These are phyloP conservation scores for Callinectes sapidus DNA, from an alignment of 2,888 invertebrate genomes.

Conservation along the genomic window DNA sequence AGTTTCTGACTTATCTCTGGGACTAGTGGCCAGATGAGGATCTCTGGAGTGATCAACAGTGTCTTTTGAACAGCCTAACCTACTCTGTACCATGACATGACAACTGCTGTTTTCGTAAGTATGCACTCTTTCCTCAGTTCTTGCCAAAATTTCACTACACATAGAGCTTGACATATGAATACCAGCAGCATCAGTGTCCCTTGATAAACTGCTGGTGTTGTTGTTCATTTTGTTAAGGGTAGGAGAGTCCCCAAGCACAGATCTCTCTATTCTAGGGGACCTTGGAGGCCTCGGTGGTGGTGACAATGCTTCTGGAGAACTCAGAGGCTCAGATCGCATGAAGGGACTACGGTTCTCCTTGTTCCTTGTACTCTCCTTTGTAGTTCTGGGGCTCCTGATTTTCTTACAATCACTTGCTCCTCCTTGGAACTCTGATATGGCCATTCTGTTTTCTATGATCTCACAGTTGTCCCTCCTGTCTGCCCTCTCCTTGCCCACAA, in stretches of 20 bases:
- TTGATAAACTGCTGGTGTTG: background rate
- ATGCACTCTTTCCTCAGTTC: conserved; percentile 40
- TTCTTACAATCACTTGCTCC: conserved; percentile 52
- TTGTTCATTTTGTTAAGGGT: conserved; percentile 57
- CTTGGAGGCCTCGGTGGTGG: conserved; percentile 73
- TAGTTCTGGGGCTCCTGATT: conserved; percentile 46
- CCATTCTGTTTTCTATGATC: conserved; percentile 66
- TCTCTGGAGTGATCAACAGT: conserved; percentile 33
- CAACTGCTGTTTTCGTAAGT: conserved; percentile 56
- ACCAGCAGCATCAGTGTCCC: background rate
- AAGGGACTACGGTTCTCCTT: conserved; percentile 56
- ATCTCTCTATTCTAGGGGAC: conserved; percentile 73
- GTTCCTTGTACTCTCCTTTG: conserved; percentile 51
- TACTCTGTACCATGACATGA: conserved; percentile 47
- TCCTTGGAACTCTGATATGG: conserved; percentile 47
- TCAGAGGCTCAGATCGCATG: conserved; percentile 40
- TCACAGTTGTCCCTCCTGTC: conserved; percentile 64
- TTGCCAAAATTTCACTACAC: conserved; percentile 42
- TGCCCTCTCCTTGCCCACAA: conserved; percentile 73
- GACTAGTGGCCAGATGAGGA: conserved; percentile 39
- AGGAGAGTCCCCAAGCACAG: conserved; percentile 60
- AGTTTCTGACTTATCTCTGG: conserved; percentile 41
- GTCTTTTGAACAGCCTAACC: conserved; percentile 35
- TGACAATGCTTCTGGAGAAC: conserved; percentile 40
- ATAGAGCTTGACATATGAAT: conserved; percentile 3